Evolutionary conservation across 2,797 vertebrate species (phyloP).

Genomic region (Pangasius krempfi): DNA sequence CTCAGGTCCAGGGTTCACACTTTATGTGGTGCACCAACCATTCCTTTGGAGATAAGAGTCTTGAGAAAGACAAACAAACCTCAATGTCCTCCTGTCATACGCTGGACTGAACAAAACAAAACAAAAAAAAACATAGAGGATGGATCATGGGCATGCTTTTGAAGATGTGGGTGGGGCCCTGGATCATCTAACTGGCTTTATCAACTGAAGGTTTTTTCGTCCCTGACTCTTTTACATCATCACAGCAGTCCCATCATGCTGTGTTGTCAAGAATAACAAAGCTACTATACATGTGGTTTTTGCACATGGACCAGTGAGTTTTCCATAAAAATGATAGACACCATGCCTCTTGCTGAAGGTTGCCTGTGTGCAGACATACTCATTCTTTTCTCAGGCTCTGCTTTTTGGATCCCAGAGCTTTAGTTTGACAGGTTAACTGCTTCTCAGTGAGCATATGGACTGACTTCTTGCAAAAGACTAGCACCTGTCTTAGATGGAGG

Average conservation of each 20-base stretch:
- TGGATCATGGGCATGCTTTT: slow-evolving; percentile 29
- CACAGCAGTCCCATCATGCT: background rate
- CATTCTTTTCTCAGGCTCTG: background rate
- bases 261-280: background rate
- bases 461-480: slow-evolving; percentile 1
- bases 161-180: slow-evolving; percentile 32
- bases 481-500: slow-evolving; percentile 5
- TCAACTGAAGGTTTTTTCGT: background rate
- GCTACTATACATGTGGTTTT: background rate
- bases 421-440: slow-evolving; percentile 9
- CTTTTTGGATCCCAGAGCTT: background rate
- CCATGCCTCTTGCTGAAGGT: background rate
- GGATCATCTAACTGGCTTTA: background rate
- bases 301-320: background rate
- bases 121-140: background rate
- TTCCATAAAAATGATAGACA: background rate
- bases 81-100: slow-evolving; percentile 17
- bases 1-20: slow-evolving; percentile 57
- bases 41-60: slow-evolving; percentile 39
- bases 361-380: background rate
- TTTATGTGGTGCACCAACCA: slow-evolving; percentile 49
- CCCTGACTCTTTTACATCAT: background rate
- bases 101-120: slow-evolving; percentile 1
- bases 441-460: slow-evolving; percentile 21
- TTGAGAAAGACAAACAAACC: slow-evolving; percentile 38